phyloP scores from a whole-genome alignment of 2,113 vertebrate species.

The Quiscalus mexicanus region DNA sequence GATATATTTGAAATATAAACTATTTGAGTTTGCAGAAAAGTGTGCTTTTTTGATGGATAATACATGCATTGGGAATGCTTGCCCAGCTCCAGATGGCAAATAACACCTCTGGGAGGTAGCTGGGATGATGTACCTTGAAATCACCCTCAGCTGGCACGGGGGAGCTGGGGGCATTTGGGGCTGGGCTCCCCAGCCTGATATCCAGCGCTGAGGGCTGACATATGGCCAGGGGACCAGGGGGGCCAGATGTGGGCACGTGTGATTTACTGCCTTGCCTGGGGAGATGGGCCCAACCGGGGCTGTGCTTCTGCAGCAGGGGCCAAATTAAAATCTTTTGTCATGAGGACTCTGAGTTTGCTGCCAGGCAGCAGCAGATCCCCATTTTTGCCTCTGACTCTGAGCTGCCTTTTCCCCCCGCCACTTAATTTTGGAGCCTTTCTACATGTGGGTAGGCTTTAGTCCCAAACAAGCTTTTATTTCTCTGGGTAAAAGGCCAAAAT shows the following conservation, averaged over 20 bases:
- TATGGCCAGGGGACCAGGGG: not conserved
- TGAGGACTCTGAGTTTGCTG: not conserved
- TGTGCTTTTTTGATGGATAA: not conserved
- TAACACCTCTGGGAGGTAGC: slow-evolving; percentile 52
- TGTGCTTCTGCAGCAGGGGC: not conserved
- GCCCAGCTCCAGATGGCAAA: slow-evolving; percentile 60
- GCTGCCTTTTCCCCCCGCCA: not conserved
- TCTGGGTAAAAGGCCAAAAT: slow-evolving; percentile 43
- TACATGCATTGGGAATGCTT: not conserved
- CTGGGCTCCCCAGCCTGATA: not conserved
- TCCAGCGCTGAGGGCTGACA: not conserved
- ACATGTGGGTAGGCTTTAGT: not conserved
- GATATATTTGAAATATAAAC: not conserved
- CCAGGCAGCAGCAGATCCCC: not conserved
- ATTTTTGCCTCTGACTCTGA: not conserved
- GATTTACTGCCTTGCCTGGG: slow-evolving; percentile 42
- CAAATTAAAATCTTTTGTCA: slow-evolving; percentile 45
- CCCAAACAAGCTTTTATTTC: not conserved
- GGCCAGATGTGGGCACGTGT: not conserved
- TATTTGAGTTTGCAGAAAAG: not conserved
- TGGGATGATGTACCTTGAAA: slow-evolving; percentile 11
- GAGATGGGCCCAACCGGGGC: not conserved
- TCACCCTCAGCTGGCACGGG: not conserved
- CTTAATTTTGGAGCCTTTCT: not conserved
- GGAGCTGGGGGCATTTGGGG: not conserved